These are phyloP conservation scores for Dromius quadrimaculatus DNA, from an alignment of 2,888 invertebrate species.

Conservation along the genomic window DNA sequence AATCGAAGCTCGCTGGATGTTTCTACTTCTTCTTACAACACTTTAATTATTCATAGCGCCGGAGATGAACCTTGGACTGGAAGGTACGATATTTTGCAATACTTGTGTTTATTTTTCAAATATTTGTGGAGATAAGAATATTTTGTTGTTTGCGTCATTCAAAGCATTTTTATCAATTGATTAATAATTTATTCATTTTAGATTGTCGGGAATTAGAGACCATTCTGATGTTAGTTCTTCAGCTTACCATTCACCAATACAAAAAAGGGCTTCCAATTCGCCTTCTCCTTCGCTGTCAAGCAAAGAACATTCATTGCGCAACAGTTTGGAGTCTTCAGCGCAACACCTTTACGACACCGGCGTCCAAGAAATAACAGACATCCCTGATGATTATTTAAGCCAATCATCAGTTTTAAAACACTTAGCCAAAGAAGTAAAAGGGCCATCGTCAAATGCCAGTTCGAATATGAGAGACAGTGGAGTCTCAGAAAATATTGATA, in stretches of 20 bases:
- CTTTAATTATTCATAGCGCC: constrained; percentile 84
- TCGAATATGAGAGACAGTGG: constrained; percentile 56
- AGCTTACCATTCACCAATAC: constrained; percentile 57
- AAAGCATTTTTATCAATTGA: background rate
- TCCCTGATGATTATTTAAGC: constrained; percentile 86
- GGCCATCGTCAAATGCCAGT: constrained; percentile 60
- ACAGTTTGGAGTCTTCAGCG: constrained; percentile 57
- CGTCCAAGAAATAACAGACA: constrained; percentile 82
- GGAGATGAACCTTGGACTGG: constrained; percentile 80
- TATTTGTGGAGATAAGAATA: no score
- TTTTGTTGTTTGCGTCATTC: background rate
- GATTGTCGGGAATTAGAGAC: constrained; percentile 61
- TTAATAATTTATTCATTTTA: constrained; percentile 40
- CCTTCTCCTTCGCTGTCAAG: constrained; percentile 63
- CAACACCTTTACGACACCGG: constrained; percentile 57
- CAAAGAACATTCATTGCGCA: constrained; percentile 57
- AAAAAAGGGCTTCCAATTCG: constrained; percentile 62
- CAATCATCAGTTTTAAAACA: constrained; percentile 88
- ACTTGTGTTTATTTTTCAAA: no score
- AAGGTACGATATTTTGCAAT: constrained; percentile 59
- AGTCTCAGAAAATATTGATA: constrained; percentile 57
- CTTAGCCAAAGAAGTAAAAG: constrained; percentile 81
- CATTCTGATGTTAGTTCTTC: constrained; percentile 60
- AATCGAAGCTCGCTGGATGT: constrained; percentile 81
- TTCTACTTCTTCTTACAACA: constrained; percentile 85